Conservation (phyloP, 1,140 invertebrate genomes). For the Pachypeltis micranthus region DNA sequence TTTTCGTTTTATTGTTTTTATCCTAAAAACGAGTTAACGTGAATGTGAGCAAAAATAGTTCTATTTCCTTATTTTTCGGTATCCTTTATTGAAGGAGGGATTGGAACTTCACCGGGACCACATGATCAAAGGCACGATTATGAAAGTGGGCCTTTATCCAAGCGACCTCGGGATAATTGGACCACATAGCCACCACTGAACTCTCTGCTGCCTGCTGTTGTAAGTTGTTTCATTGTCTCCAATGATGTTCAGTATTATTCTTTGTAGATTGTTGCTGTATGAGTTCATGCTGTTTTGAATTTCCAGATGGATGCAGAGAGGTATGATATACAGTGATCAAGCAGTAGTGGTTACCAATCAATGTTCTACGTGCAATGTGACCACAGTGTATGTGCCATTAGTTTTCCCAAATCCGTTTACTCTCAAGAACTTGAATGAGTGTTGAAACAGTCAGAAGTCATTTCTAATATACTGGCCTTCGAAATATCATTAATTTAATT, state of each 20-base stretch:
- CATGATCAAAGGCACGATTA: constrained; percentile 44
- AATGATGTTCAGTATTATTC: neutral
- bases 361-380: constrained; percentile 18
- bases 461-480: neutral
- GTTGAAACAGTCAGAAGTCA: neutral
- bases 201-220: constrained; percentile 25
- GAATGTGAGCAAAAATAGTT: neutral
- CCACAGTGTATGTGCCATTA: constrained; percentile 19
- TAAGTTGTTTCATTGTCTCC: constrained; percentile 17
- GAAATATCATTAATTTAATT: constrained; percentile 3
- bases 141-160: constrained; percentile 65
- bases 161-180: constrained; percentile 73
- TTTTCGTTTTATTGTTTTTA: no score
- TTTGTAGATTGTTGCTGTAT: neutral
- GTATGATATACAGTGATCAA: constrained; percentile 19
- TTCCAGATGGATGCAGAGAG: constrained; percentile 25
- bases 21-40: no score
- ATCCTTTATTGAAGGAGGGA: constrained; percentile 16
- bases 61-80: neutral
- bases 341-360: constrained; percentile 17
- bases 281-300: neutral
- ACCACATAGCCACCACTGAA: constrained; percentile 53
- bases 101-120: constrained; percentile 20
- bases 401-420: constrained; percentile 13
- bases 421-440: neutral